Percentiles rank a stretch among this genome's conserved stretches.
These are phyloP conservation scores for Mormoops blainvillei DNA, from an alignment of 2,113 vertebrate species.

Conservation along the genomic window DNA sequence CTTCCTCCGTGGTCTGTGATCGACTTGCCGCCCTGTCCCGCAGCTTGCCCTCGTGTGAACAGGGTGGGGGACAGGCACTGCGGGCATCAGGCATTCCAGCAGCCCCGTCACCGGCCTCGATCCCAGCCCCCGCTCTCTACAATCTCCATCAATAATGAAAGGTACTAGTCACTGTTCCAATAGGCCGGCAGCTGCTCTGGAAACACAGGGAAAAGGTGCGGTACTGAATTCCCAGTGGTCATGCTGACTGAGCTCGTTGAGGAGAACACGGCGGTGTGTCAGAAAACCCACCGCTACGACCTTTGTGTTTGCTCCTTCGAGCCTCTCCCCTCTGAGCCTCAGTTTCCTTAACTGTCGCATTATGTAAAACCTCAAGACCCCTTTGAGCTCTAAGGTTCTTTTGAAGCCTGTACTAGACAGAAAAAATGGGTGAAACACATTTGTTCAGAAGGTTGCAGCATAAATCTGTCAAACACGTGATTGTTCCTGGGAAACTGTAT, in stretches of 20 bases:
- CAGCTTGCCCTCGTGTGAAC: background rate
- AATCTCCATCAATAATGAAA: background rate
- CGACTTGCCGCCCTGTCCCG: background rate
- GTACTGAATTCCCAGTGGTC: background rate
- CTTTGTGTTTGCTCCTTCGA: too few species aligned
- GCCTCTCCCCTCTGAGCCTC: background rate
- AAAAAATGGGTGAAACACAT: background rate
- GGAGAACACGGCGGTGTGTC: rapidly evolving
- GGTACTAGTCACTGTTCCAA: too few species aligned
- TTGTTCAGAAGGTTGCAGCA: background rate
- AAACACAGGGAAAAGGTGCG: background rate
- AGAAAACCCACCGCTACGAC: rapidly evolving
- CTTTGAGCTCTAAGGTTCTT: background rate
- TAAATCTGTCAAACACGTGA: background rate
- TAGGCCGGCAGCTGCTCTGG: background rate
- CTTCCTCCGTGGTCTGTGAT: background rate
- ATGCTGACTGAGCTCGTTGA: background rate
- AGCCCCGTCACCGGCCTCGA: rapidly evolving
- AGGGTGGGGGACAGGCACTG: too few species aligned
- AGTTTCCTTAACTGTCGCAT: background rate
- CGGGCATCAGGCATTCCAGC: rapidly evolving
- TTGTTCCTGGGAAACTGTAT: background rate
- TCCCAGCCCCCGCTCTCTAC: background rate
- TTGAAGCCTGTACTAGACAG: background rate
- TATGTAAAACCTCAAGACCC: background rate